A percentile compares a stretch with the other conserved stretches of the same genome.
Conservation (phyloP, 2,113 vertebrate species). For the Erythrocercus mccallii region DNA sequence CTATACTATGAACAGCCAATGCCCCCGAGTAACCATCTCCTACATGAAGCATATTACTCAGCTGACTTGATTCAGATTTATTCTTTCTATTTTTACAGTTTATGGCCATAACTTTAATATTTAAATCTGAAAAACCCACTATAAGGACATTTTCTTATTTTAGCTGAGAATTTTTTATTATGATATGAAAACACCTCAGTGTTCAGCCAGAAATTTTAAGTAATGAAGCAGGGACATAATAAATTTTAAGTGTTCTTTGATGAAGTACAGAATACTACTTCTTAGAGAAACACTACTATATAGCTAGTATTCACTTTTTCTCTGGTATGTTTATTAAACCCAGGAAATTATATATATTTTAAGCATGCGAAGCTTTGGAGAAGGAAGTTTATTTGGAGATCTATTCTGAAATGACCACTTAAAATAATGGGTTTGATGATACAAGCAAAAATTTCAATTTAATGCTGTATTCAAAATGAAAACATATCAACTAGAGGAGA, state of each 20-base stretch:
- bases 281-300: neutral
- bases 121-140: neutral
- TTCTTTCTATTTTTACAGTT: neutral
- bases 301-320: neutral
- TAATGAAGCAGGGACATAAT: neutral
- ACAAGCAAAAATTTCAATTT: neutral
- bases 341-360: neutral
- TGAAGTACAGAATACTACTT: neutral
- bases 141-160: neutral
- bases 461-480: neutral
- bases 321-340: neutral
- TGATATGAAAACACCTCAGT: neutral
- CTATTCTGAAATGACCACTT: neutral
- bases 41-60: neutral
- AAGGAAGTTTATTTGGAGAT: neutral
- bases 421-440: neutral
- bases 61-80: neutral
- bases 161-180: neutral
- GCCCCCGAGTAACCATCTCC: neutral
- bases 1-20: neutral
- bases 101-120: neutral
- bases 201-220: neutral
- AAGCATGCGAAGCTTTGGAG: neutral
- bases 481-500: neutral
- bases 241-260: neutral